A percentile compares a stretch with the other conserved stretches of the same genome.
These are phyloP conservation scores for Chlorops oryzae DNA, from an alignment of 1,140 invertebrate genomes.

Conservation along the genomic window DNA sequence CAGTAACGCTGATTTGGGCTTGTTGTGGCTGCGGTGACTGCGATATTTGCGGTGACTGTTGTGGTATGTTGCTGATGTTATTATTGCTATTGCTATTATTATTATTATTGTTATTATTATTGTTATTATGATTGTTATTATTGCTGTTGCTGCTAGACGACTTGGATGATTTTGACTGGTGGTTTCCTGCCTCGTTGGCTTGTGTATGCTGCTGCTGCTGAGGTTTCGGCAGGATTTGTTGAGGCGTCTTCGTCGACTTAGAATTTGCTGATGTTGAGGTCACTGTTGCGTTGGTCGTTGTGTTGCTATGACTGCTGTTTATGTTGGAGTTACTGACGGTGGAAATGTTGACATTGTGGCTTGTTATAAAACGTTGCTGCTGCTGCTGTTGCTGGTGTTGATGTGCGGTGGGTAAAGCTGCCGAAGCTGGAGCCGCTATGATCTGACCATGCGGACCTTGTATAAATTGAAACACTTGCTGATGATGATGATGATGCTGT, in stretches of 20 bases:
- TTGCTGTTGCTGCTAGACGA: conserved; percentile 9
- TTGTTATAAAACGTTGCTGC: too few relatives aligned
- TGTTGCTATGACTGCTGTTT: conserved; percentile 22
- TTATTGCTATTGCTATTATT: conserved; percentile 8
- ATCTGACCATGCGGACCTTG: conserved; percentile 44
- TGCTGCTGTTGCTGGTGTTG: conserved; percentile 26
- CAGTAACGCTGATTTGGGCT: conserved; percentile 23
- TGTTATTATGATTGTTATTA: conserved; percentile 7
- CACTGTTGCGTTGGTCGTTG: conserved; percentile 25
- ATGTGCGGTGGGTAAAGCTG: conserved; percentile 13
- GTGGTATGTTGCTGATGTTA: conserved; percentile 13
- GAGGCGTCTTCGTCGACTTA: conserved; percentile 37
- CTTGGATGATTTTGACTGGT: conserved; percentile 16
- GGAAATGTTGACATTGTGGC: conserved; percentile 18
- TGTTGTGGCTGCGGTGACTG: conserved; percentile 35
- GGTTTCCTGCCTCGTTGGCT: conserved; percentile 7
- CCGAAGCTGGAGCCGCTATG: conserved; percentile 32
- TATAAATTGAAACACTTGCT: conserved; percentile 43
- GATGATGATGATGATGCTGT: conserved; percentile 28
- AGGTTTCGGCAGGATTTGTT: conserved; percentile 45
- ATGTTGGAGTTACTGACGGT: conserved; percentile 26
- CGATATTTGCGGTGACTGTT: conserved; percentile 34
- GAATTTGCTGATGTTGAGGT: too few relatives aligned
- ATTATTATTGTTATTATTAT: conserved; percentile 11
- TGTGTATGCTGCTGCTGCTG: conserved; percentile 24